Evolutionary conservation across 64 coral and sea anemone genomes (phyloP).

Genomic region (Montipora foliosa): DNA sequence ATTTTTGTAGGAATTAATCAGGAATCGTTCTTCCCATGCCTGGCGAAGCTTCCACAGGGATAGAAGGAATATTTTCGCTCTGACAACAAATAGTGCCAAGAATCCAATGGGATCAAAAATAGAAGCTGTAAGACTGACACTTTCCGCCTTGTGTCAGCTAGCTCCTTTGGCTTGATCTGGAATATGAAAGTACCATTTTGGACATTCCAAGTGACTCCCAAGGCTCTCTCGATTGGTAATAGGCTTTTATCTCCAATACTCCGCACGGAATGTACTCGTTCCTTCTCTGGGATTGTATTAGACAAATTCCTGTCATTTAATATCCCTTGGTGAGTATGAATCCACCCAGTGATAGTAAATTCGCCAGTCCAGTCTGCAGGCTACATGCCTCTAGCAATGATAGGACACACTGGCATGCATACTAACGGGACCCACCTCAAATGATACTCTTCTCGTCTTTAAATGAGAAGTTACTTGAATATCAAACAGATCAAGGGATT

Average conservation of each 20-base stretch:
- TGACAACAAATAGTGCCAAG: not conserved
- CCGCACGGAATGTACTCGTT: too few relatives aligned
- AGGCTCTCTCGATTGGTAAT: too few relatives aligned
- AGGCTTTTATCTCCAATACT: too few relatives aligned
- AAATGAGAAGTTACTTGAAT: not conserved
- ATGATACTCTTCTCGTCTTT: not conserved
- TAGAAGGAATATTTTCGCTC: slow-evolving; percentile 4
- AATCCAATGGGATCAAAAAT: slow-evolving; percentile 35
- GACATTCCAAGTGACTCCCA: too few relatives aligned
- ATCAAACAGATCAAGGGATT: not conserved
- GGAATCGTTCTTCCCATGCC: slow-evolving; percentile 9
- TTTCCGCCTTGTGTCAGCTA: not conserved
- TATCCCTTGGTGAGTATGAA: not conserved
- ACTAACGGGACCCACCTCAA: not conserved
- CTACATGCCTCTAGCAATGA: slow-evolving; percentile 16
- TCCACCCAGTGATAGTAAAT: slow-evolving; percentile 8
- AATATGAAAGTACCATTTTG: too few relatives aligned
- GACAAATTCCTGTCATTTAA: too few relatives aligned
- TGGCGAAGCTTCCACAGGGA: not conserved
- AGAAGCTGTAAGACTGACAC: not conserved
- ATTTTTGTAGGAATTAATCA: too few relatives aligned
- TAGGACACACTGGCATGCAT: not conserved
- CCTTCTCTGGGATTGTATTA: too few relatives aligned
- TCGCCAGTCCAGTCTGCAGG: slow-evolving; percentile 10
- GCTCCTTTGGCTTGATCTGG: too few relatives aligned